Evolutionary conservation across 1,140 invertebrate species (phyloP), one percentile per base, ranked within the genome.

Genomic region (Leptonema lineaticorne): DNA sequence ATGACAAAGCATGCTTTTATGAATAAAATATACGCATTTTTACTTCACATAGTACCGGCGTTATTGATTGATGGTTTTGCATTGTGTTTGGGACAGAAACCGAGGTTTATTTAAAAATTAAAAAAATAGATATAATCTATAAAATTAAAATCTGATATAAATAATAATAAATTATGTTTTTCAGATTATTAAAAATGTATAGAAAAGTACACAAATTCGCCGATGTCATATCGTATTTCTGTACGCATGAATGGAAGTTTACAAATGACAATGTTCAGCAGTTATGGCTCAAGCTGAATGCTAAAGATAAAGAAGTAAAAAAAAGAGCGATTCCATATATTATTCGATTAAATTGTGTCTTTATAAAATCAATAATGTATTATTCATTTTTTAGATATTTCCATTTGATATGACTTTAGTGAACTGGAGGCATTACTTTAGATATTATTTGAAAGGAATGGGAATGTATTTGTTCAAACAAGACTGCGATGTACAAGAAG

Each of bases 151-250:
- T 58, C 50, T 9, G 16, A 24, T 48, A 46, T 59, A 3, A 57
- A 67, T 45, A 9, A 37, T 30, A n/a, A 24, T 8, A 69, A 37
- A 29, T 71, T 63, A 24, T 64, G 64, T 29, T 72, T 74, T 71
- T 1, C 75, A 84, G 82, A 75, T 81, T 93, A 75, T 76, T 89
- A 63, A 87, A 88, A 70, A 82, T 89, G 18, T 92, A 94, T 75
- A 83, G 84, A 53, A 92, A 90, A 77, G 85, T 95, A 30, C 86
- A 91, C 72, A 89, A 88, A 75, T 90, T 93, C 45, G 82, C 87
- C 0, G 78, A 82, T 1, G 86, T 89, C 0, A 79, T 94, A 16
- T 84, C 88, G 11, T 90, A 89, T 73, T 95, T 95, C 78, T 87
- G 85, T 20, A 87, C 84, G 1, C 76, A 82, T 30, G 85, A 90